Conservation (phyloP, 2,888 invertebrate genomes). For the Lasioglossum vierecki region DNA sequence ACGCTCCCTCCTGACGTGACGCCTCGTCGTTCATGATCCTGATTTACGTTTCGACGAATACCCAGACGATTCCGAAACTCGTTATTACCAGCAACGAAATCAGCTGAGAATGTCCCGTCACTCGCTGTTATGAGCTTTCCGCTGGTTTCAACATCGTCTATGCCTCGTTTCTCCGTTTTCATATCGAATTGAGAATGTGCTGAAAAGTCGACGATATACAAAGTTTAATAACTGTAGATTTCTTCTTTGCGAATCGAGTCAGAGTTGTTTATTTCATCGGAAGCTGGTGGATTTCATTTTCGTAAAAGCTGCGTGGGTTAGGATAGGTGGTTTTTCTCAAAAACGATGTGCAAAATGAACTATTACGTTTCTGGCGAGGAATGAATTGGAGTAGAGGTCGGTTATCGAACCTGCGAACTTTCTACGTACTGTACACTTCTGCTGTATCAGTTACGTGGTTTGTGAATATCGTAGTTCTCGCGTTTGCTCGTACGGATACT, state of each 20-base stretch:
- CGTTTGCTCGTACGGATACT: not conserved
- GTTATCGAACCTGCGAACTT: conserved; percentile 2
- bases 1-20: not conserved
- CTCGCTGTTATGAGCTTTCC: not conserved
- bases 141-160: not conserved
- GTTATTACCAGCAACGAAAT: not conserved
- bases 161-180: not conserved
- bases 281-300: not conserved
- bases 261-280: not conserved
- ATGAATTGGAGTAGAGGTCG: not conserved
- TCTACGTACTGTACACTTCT: not conserved
- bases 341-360: not conserved
- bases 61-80: conserved; percentile 8
- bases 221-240: not conserved
- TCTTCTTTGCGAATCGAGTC: not conserved
- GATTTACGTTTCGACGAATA: conserved; percentile 39
- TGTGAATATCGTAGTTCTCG: not conserved
- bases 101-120: not conserved
- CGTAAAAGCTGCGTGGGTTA: too few relatives aligned
- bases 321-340: too few relatives aligned
- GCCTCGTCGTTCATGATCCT: conserved; percentile 35
- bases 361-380: not conserved
- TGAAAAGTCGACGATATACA: not conserved
- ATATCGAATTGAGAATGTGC: not conserved
- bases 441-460: not conserved